phyloP scores from a whole-genome alignment of 1,140 invertebrate species.

The Anagrus nilaparvatae region DNA sequence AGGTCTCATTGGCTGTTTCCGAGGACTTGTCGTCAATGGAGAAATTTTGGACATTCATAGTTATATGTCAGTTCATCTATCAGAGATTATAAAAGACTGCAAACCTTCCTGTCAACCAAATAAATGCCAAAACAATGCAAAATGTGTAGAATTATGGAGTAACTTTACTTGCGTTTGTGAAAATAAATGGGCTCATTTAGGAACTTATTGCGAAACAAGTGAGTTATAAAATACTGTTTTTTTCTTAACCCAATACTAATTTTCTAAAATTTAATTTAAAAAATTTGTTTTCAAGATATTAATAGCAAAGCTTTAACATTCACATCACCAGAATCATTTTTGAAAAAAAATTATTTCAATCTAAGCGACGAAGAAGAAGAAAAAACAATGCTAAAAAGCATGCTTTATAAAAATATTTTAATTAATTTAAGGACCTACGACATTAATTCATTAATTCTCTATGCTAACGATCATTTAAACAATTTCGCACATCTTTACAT shows the following conservation, averaged over 20 bases:
- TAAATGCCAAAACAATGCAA: constrained; percentile 83
- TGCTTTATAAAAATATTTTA: constrained; percentile 68
- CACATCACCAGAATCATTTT: constrained; percentile 63
- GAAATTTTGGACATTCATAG: constrained; percentile 83
- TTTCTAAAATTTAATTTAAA: neutral
- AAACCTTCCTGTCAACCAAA: constrained; percentile 88
- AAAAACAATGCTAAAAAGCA: constrained; percentile 51
- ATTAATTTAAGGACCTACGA: constrained; percentile 84
- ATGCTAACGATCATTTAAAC: constrained; percentile 86
- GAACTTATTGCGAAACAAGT: constrained; percentile 83
- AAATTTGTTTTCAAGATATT: constrained; percentile 56
- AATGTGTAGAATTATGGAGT: constrained; percentile 86
- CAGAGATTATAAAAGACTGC: constrained; percentile 85
- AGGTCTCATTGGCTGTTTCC: constrained; percentile 86
- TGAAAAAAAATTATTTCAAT: constrained; percentile 66
- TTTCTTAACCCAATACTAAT: neutral
- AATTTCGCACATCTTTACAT: constrained; percentile 89
- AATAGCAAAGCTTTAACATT: constrained; percentile 85
- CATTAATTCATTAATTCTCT: constrained; percentile 68
- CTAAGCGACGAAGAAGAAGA: constrained; percentile 52
- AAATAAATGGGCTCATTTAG: constrained; percentile 84
- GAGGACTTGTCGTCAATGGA: constrained; percentile 83
- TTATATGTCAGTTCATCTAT: constrained; percentile 85
- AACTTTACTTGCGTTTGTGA: constrained; percentile 82
- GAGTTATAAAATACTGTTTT: constrained; percentile 31